Conservation (phyloP, 2,797 vertebrate species). For the Sebastes cheni region DNA sequence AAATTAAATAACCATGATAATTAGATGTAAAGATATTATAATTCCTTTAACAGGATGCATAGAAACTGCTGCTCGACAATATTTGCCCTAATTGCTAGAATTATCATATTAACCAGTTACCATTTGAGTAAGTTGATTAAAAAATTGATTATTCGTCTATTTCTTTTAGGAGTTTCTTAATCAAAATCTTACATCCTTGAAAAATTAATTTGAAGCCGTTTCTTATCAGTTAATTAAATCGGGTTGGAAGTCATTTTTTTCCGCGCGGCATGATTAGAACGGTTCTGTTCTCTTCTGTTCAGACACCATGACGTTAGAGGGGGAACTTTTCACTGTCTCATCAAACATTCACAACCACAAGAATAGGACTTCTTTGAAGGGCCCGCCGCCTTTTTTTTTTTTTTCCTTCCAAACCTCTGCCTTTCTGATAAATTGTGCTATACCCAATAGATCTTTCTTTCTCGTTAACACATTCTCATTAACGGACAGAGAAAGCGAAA, state of each 20-base stretch:
- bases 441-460: constrained; percentile 86
- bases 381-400: constrained; percentile 66
- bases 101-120: constrained; percentile 91
- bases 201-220: constrained; percentile 99
- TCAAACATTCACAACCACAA: constrained; percentile 88
- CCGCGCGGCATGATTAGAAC: constrained; percentile 88
- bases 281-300: constrained; percentile 88
- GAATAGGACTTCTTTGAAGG: constrained; percentile 89
- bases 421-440: constrained; percentile 86
- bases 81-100: constrained; percentile 89
- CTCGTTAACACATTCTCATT: constrained; percentile 87
- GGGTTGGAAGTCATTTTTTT: constrained; percentile 93
- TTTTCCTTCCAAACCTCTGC: constrained; percentile 72
- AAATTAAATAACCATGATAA: constrained; percentile 86
- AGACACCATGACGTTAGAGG: constrained; percentile 83
- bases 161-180: constrained; percentile 96
- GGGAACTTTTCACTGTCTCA: constrained; percentile 89
- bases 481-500: constrained; percentile 74
- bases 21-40: constrained; percentile 89
- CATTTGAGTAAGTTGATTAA: constrained; percentile 90
- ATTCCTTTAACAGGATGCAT: constrained; percentile 86
- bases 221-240: constrained; percentile 99
- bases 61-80: constrained; percentile 86
- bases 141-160: constrained; percentile 91
- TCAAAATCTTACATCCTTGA: constrained; percentile 99